These are phyloP conservation scores for Philhelius pedissequus DNA, from an alignment of 2,888 invertebrate species.

Conservation along the genomic window DNA sequence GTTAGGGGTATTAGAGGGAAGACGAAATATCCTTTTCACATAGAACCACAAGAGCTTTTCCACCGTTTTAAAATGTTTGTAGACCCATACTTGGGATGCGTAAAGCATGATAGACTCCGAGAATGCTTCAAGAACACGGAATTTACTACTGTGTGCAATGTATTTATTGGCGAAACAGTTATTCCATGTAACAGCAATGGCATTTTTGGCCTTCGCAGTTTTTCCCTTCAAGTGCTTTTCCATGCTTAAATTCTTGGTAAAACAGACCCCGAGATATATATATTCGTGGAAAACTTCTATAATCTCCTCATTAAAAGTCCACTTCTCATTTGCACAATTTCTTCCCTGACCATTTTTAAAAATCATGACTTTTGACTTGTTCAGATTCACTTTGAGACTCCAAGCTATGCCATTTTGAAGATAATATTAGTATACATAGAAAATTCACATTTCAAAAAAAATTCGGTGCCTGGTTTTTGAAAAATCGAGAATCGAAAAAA, in stretches of 20 bases:
- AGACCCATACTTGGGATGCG: background rate
- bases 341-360: background rate
- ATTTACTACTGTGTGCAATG: background rate
- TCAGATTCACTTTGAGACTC: background rate
- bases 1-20: too few species aligned
- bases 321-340: too few species aligned
- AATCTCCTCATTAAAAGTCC: background rate
- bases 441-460: too few species aligned
- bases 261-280: background rate
- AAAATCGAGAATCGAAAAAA: too few species aligned
- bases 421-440: too few species aligned
- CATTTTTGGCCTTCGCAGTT: background rate
- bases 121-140: background rate
- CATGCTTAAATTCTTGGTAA: background rate
- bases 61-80: too few species aligned
- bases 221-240: background rate
- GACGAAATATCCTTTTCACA: too few species aligned
- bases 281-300: background rate
- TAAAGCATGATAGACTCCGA: background rate
- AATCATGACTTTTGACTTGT: background rate
- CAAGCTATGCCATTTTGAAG: background rate
- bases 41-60: too few species aligned
- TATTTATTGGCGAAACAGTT: background rate
- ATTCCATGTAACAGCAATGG: background rate
- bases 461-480: too few species aligned